Base-by-base conservation (phyloP, 2,797 vertebrate genomes). In the Dryobates pubescens region DNA sequence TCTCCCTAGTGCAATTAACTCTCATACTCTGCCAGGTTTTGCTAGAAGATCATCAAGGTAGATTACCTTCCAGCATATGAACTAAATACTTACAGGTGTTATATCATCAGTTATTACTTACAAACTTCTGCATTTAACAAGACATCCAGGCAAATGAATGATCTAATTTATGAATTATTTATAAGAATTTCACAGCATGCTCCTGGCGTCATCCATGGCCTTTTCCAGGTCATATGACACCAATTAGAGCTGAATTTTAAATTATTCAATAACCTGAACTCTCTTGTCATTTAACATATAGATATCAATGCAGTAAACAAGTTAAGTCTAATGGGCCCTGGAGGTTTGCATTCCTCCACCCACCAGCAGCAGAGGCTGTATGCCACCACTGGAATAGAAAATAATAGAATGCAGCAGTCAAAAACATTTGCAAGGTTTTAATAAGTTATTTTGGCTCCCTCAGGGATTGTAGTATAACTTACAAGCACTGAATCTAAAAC, bases 261-360 rank as follows among this genome's bases (percentile, higher is more conserved):
- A 98, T 98, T 98, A 98, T 98, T 98, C 98, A 98, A 98, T 97
- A 98, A 98, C 96, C 96, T 97, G 98, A 98, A 98, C 97, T 98
- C 97, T 98, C 98, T 97, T 97, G 97, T 98, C 96, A 97, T 98
- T 98, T 98, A 98, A 98, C 98, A 98, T 98, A 98, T 97, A 98
- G 98, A 97, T 98, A 98, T 98, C 97, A 97, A 97, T 96, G 97
- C 96, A 96, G 97, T 98, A 98, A 98, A 98, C 98, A 98, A 98
- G 97, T 98, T 98, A 98, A 97, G 97, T 97, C 97, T 98, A 98
- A 98, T 97, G 97, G 98, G 95, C 98, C 97, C 97, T 96, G 83
- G 97, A 97, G 97, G 96, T 95, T 97, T 97, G 91, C 51, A 14
- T 89, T 91, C 49, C 91, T 88, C 96, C 88, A 81, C 96, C 96